Percentiles rank a stretch among this genome's conserved stretches.
Evolutionary conservation across 2,888 invertebrate species (phyloP).

Genomic region (Heliconius aoede): DNA sequence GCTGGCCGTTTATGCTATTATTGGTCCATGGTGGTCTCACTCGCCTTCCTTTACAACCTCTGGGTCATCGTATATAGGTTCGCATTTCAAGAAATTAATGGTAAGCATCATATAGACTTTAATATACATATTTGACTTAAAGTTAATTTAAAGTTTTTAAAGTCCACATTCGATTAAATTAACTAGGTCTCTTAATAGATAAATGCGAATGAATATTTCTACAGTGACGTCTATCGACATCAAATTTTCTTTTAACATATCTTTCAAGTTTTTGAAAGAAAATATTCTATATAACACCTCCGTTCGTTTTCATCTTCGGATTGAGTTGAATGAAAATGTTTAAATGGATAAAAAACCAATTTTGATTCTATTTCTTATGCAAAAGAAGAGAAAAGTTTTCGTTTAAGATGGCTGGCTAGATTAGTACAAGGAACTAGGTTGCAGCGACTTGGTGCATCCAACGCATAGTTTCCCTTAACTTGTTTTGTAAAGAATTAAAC

Average conservation of each 20-base stretch:
- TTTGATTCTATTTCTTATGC: conserved; percentile 65
- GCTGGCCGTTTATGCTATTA: conserved; percentile 98
- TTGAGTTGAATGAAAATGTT: conserved; percentile 54
- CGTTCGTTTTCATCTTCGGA: conserved; percentile 28
- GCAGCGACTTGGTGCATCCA: conserved; percentile 62
- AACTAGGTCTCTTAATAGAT: background rate
- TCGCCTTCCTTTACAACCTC: conserved; percentile 98
- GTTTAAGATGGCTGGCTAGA: conserved; percentile 67
- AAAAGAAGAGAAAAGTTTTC: conserved; percentile 68
- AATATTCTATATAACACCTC: conserved; percentile 32
- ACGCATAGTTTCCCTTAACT: conserved; percentile 67
- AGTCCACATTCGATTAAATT: background rate
- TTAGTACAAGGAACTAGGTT: conserved; percentile 62
- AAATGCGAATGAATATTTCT: too few relatives aligned
- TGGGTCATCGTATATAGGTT: conserved; percentile 99
- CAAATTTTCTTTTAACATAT: background rate
- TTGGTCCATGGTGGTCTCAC: conserved; percentile 98
- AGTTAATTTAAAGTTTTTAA: background rate
- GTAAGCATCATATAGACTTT: conserved; percentile 76
- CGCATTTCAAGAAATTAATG: conserved; percentile 98
- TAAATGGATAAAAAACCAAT: conserved; percentile 68
- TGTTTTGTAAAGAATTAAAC: conserved; percentile 67
- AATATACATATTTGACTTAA: background rate
- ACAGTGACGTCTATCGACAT: background rate
- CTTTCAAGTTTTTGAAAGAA: conserved; percentile 1